Percentiles rank a stretch among this genome's conserved stretches.
Conservation (phyloP, 2,113 vertebrate species). For the Shinisaurus crocodilurus region DNA sequence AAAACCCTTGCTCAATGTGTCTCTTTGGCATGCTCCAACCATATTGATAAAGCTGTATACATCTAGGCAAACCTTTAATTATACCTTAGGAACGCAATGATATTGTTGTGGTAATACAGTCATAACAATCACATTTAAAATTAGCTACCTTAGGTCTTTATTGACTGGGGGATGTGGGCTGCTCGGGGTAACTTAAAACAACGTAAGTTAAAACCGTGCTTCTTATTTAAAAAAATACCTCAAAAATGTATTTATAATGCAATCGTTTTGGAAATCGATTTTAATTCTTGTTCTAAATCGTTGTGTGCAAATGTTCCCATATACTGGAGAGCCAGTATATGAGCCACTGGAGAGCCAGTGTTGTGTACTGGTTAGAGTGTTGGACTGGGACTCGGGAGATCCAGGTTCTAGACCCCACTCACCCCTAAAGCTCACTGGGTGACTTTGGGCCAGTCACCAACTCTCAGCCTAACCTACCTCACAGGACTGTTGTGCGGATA, state of each 20-base stretch:
- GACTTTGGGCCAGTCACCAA: too few species aligned
- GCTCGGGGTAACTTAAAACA: conserved; percentile 45
- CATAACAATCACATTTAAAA: conserved; percentile 76
- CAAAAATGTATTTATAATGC: conserved; percentile 37
- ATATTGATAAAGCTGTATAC: conserved; percentile 81
- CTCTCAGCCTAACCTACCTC: too few species aligned
- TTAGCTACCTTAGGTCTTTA: conserved; percentile 66
- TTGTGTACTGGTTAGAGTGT: too few species aligned
- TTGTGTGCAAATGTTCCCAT: background rate
- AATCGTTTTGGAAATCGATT: conserved; percentile 35
- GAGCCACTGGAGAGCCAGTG: too few species aligned
- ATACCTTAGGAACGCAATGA: conserved; percentile 68
- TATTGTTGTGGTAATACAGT: conserved; percentile 72
- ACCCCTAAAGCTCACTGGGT: too few species aligned
- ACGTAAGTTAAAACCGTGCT: background rate
- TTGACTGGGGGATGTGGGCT: conserved; percentile 55
- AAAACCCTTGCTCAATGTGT: conserved; percentile 70
- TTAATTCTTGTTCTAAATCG: background rate
- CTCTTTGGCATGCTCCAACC: conserved; percentile 77
- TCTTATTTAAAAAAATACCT: too few species aligned
- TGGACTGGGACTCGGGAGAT: too few species aligned
- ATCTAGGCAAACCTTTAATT: conserved; percentile 82
- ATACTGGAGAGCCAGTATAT: too few species aligned
- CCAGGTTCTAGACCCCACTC: too few species aligned
- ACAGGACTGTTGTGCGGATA: too few species aligned